Conservation (phyloP, 2,888 invertebrate genomes). For the Brenthis daphne region DNA sequence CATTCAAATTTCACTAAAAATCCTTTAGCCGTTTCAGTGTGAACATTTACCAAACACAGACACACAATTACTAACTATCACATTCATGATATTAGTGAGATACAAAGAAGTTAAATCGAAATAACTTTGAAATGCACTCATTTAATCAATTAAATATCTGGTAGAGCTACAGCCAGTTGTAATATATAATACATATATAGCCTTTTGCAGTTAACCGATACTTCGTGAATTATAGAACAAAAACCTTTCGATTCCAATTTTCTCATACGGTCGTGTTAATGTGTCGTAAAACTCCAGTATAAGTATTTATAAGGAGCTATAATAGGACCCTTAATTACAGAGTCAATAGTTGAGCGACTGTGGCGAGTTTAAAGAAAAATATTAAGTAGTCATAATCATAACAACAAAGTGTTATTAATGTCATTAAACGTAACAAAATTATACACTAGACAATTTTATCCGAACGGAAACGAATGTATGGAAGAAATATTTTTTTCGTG, state of each 20-base stretch:
- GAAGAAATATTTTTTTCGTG: slow-evolving; percentile 24
- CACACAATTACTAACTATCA: too few relatives aligned
- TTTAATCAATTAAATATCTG: too few relatives aligned
- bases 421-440: slow-evolving; percentile 47
- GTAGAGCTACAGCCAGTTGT: too few relatives aligned
- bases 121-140: too few relatives aligned
- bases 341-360: slow-evolving; percentile 40
- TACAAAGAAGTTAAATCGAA: too few relatives aligned
- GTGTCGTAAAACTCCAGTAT: slow-evolving; percentile 44
- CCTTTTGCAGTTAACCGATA: background rate
- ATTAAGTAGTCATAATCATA: slow-evolving; percentile 42
- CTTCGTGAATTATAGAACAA: slow-evolving; percentile 18
- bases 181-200: background rate
- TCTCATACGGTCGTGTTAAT: slow-evolving; percentile 44
- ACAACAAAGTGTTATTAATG: slow-evolving; percentile 44
- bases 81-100: too few relatives aligned
- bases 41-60: too few relatives aligned
- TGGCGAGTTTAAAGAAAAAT: slow-evolving; percentile 40
- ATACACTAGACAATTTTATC: slow-evolving; percentile 38
- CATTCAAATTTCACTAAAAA: too few relatives aligned
- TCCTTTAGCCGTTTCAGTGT: too few relatives aligned
- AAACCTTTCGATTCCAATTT: slow-evolving; percentile 29
- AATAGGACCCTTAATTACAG: slow-evolving; percentile 44
- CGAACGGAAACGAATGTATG: slow-evolving; percentile 32
- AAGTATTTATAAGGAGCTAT: slow-evolving; percentile 45